A percentile compares a stretch with the other conserved stretches of the same genome.
phyloP scores from a whole-genome alignment of 2,113 vertebrate species.

The Pollimyrus isidori region DNA sequence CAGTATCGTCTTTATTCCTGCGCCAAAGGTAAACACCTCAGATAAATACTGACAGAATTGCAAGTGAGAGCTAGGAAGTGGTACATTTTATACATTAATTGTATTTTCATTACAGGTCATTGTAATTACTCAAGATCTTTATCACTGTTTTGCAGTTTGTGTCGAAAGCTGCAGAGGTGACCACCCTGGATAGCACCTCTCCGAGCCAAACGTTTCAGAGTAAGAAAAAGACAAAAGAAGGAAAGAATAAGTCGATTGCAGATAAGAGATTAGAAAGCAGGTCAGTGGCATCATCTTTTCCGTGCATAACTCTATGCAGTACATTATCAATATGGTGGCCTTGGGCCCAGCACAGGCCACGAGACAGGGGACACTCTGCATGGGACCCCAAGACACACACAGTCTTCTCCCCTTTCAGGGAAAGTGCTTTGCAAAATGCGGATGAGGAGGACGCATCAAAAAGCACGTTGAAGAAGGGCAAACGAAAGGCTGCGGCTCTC shows the following conservation, averaged over 20 bases:
- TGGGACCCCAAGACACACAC: neutral
- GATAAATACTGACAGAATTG: neutral
- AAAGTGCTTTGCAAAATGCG: conserved; percentile 61
- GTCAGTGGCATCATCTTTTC: conserved; percentile 42
- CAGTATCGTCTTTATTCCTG: conserved; percentile 49
- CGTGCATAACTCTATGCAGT: neutral
- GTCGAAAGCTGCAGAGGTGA: conserved; percentile 34
- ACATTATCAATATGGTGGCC: neutral
- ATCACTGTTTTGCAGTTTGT: conserved; percentile 44
- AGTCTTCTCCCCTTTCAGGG: conserved; percentile 51
- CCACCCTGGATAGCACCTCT: neutral
- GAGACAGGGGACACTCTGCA: neutral
- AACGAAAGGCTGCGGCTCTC: conserved; percentile 35
- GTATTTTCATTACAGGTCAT: too few relatives aligned
- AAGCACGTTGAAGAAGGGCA: conserved; percentile 29
- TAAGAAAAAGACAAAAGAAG: conserved; percentile 20
- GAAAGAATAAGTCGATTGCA: conserved; percentile 44
- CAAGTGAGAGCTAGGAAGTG: neutral
- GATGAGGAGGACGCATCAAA: conserved; percentile 58
- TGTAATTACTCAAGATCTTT: neutral
- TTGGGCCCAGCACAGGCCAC: neutral
- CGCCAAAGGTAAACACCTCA: conserved; percentile 48
- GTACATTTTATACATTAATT: neutral
- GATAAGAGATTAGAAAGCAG: conserved; percentile 59
- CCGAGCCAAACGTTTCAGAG: conserved; percentile 20